phyloP scores from a whole-genome alignment of 2,888 invertebrate species.

The Caenorhabditis becei region DNA sequence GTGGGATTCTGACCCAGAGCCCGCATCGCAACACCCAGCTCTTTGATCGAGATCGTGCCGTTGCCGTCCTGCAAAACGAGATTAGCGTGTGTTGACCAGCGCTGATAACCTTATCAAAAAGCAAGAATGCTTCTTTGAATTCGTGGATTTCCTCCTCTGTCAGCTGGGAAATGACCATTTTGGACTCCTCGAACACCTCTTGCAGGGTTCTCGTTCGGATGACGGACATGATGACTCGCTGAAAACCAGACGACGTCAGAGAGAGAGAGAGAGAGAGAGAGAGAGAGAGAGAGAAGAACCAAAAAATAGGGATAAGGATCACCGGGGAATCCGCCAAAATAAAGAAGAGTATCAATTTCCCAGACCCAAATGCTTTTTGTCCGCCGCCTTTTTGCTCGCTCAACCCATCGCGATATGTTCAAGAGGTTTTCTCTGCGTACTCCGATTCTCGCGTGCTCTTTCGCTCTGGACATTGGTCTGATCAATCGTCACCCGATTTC shows the following conservation, averaged over 20 bases:
- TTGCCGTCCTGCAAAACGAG: slow-evolving; percentile 64
- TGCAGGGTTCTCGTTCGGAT: slow-evolving; percentile 66
- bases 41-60: slow-evolving; percentile 71
- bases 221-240: slow-evolving; percentile 65
- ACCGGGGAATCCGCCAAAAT: not conserved
- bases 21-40: slow-evolving; percentile 70
- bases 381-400: slow-evolving; percentile 50
- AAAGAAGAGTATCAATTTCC: slow-evolving; percentile 47
- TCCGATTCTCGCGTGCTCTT: slow-evolving; percentile 18
- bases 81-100: no score
- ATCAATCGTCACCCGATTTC: slow-evolving; percentile 49
- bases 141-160: slow-evolving; percentile 69
- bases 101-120: slow-evolving; percentile 65
- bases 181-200: slow-evolving; percentile 68
- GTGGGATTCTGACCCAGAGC: slow-evolving; percentile 73
- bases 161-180: slow-evolving; percentile 66
- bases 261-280: not conserved
- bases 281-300: not conserved
- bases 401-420: slow-evolving; percentile 41
- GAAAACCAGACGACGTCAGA: no score
- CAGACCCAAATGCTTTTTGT: slow-evolving; percentile 30
- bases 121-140: slow-evolving; percentile 70
- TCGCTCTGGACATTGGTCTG: slow-evolving; percentile 49
- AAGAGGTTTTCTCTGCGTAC: slow-evolving; percentile 45
- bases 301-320: not conserved